Evolutionary conservation across 2,888 invertebrate species (phyloP).

Genomic region (Notodonta ziczac): DNA sequence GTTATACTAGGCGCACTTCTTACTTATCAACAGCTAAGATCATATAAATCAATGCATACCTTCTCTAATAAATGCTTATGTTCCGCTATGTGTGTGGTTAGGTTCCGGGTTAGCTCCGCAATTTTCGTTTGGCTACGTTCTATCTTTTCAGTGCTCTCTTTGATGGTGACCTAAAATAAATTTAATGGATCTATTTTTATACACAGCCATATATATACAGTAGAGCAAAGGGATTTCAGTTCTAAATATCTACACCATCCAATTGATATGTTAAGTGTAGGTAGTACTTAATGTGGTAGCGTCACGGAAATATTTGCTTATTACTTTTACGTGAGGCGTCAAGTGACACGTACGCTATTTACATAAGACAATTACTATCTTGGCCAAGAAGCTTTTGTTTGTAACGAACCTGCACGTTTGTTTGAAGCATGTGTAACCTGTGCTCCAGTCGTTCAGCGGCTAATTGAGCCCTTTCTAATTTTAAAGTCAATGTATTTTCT

Average conservation of each 20-base stretch:
- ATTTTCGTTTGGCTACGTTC: conserved; percentile 71
- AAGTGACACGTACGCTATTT: not conserved
- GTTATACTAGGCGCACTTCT: not conserved
- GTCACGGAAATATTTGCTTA: not conserved
- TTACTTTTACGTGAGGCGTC: not conserved
- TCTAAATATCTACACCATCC: not conserved
- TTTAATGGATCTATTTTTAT: conserved; percentile 1
- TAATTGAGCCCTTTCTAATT: conserved; percentile 77
- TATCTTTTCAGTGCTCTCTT: conserved; percentile 71
- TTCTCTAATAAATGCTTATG: conserved; percentile 74
- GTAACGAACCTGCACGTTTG: conserved; percentile 67
- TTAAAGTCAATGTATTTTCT: conserved; percentile 74
- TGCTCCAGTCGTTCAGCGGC: conserved; percentile 79
- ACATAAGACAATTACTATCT: not conserved
- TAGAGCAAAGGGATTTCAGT: not conserved
- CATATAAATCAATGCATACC: conserved; percentile 48
- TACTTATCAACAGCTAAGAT: conserved; percentile 1
- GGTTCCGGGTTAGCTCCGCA: conserved; percentile 66
- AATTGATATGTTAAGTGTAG: not conserved
- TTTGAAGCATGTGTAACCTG: conserved; percentile 76
- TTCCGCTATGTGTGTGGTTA: conserved; percentile 67
- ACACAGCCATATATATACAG: not conserved
- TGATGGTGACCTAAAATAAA: conserved; percentile 75
- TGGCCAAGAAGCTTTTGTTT: not conserved
- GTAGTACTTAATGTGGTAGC: not conserved